Conservation (phyloP, 2,888 invertebrate species). For the Mechanitis mazaeus region DNA sequence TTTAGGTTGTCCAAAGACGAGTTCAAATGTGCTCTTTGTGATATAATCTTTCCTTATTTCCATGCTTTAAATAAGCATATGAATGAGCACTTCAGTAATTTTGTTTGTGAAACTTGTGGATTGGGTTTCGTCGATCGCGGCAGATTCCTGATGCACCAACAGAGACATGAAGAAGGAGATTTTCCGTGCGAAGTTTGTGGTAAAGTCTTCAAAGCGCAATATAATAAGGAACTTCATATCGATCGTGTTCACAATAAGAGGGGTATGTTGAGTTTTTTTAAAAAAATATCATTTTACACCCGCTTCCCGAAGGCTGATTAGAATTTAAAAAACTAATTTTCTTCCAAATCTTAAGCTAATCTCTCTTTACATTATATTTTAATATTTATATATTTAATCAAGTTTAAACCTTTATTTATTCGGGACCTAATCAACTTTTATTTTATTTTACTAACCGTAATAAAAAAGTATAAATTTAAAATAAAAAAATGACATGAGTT, state of each 20-base stretch:
- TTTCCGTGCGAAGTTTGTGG: conserved; percentile 63
- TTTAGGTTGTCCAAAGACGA: conserved; percentile 50
- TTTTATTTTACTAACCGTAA: no score
- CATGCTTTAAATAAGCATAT: conserved; percentile 67
- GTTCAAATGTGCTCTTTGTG: conserved; percentile 54
- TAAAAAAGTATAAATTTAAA: no score
- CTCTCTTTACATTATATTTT: no score
- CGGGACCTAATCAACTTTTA: no score
- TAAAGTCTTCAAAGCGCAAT: conserved; percentile 57
- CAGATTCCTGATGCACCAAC: conserved; percentile 62
- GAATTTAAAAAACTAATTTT: no score
- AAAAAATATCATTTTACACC: no score
- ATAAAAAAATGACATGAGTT: no score
- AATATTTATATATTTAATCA: no score
- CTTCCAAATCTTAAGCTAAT: no score
- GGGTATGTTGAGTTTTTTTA: conserved; percentile 9
- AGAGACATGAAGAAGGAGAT: conserved; percentile 54
- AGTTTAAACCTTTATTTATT: no score
- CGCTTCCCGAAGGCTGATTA: no score
- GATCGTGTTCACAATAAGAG: conserved; percentile 56
- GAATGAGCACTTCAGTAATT: conserved; percentile 66
- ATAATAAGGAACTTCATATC: conserved; percentile 48
- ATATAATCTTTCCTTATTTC: conserved; percentile 52
- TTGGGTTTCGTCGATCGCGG: conserved; percentile 53
- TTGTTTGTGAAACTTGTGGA: conserved; percentile 64